phyloP scores from a whole-genome alignment of 2,888 invertebrate species.

The Heliconius ismenius region DNA sequence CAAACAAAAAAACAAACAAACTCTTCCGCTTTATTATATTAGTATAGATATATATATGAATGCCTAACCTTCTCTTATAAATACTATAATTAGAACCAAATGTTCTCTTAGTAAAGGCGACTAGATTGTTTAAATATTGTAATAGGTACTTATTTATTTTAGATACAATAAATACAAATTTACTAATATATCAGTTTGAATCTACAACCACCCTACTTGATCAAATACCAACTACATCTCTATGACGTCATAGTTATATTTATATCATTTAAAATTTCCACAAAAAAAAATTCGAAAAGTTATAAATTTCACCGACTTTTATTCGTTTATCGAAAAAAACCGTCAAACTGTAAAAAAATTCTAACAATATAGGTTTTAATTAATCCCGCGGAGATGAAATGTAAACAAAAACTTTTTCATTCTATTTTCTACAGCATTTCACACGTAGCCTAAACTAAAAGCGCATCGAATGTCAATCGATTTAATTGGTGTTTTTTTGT shows the following conservation, averaged over 20 bases:
- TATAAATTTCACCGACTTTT: neutral
- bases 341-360: neutral
- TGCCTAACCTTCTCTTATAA: neutral
- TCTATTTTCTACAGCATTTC: neutral
- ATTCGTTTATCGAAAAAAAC: slow-evolving; percentile 4
- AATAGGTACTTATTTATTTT: neutral
- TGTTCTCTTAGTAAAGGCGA: neutral
- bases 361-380: slow-evolving; percentile 9
- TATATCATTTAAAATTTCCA: neutral
- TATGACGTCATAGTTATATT: neutral
- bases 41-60: no score
- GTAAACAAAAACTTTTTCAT: slow-evolving; percentile 19
- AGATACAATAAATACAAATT: no score
- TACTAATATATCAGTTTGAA: neutral
- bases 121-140: neutral
- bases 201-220: neutral
- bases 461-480: slow-evolving; percentile 31
- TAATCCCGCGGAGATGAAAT: neutral
- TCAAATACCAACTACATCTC: neutral
- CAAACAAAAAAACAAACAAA: no score
- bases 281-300: neutral
- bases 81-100: neutral
- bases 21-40: no score
- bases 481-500: slow-evolving; percentile 59
- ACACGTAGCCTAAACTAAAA: slow-evolving; percentile 13